These are phyloP conservation scores for Phalacrocorax pelagicus DNA, from an alignment of 2,113 vertebrate species.

Conservation along the genomic window DNA sequence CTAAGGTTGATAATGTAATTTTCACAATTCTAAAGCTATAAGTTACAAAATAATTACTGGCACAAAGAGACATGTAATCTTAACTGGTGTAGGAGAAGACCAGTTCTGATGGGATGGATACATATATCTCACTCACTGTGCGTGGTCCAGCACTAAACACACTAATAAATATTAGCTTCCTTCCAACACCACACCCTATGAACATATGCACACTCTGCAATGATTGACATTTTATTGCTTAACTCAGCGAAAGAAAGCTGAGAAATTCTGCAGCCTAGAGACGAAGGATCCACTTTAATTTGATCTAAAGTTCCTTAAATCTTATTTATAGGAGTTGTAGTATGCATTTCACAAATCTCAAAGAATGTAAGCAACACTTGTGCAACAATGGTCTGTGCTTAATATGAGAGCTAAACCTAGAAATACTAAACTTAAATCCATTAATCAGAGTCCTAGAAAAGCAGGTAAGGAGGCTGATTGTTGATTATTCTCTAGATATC, in stretches of 20 bases:
- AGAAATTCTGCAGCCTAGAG: background rate
- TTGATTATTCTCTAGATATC: background rate
- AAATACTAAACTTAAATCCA: background rate
- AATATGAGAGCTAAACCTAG: background rate
- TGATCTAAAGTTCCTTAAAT: background rate
- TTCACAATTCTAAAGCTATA: background rate
- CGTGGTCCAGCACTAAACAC: background rate
- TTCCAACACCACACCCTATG: background rate
- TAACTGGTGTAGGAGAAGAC: background rate
- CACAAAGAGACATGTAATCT: background rate
- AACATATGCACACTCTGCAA: background rate
- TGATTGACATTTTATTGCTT: background rate
- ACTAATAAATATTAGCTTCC: background rate
- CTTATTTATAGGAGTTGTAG: background rate
- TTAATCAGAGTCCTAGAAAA: background rate
- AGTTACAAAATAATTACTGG: background rate
- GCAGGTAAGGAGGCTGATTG: background rate
- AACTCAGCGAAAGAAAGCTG: background rate
- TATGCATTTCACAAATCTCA: background rate
- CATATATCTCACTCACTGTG: rapidly evolving
- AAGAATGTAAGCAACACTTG: background rate
- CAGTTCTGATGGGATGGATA: background rate
- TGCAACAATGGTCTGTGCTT: background rate
- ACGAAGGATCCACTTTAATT: background rate
- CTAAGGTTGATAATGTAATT: background rate